Evolutionary conservation across 2,797 vertebrate species (phyloP).

Genomic region (Pogoniulus pusillus): DNA sequence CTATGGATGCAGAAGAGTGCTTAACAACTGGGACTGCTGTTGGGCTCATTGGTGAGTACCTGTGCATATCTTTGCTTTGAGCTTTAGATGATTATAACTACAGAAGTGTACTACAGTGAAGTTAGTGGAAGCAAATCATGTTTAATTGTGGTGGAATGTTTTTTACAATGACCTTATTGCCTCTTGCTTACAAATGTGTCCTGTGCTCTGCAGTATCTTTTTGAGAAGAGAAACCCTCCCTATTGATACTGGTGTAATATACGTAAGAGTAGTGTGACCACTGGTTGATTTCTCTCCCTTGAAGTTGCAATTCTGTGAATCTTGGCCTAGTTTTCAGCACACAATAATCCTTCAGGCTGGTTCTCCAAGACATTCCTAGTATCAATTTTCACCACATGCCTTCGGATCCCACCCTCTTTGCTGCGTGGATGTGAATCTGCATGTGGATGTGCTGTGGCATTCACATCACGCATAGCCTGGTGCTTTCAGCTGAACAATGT

Average conservation of each 20-base stretch:
- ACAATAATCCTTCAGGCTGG: not conserved
- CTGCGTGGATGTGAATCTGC: not conserved
- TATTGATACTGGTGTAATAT: not conserved
- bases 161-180: not conserved
- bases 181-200: not conserved
- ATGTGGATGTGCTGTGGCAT: not conserved
- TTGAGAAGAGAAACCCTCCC: not conserved
- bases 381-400: not conserved
- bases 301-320: not conserved
- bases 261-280: not conserved
- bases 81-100: not conserved
- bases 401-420: not conserved
- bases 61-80: not conserved
- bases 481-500: not conserved
- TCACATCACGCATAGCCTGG: rapidly evolving
- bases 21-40: not conserved
- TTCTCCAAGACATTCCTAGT: not conserved
- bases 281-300: not conserved
- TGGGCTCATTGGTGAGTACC: not conserved
- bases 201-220: not conserved
- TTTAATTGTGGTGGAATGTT: not conserved
- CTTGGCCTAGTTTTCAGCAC: not conserved
- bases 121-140: not conserved
- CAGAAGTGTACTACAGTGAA: not conserved
- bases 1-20: not conserved